Percentiles rank a stretch among this genome's conserved stretches.
phyloP scores from a whole-genome alignment of 2,888 invertebrate species.

The Drosophila conformis region DNA sequence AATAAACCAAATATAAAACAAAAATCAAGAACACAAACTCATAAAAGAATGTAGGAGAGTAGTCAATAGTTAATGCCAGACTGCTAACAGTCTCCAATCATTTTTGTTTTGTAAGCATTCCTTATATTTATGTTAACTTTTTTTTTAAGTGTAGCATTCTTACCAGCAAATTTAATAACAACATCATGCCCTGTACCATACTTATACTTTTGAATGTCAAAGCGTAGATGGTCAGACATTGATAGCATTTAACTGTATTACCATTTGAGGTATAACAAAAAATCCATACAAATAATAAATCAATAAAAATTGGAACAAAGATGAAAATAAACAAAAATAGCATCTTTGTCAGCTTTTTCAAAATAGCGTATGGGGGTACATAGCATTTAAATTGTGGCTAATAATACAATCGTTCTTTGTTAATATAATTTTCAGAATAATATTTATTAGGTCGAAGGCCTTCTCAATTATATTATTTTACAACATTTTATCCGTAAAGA shows the following conservation, averaged over 20 bases:
- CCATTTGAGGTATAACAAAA: neutral
- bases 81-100: neutral
- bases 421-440: neutral
- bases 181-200: constrained; percentile 2
- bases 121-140: neutral
- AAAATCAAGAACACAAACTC: neutral
- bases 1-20: neutral
- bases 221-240: neutral
- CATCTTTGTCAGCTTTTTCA: neutral
- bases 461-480: neutral
- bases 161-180: constrained; percentile 30
- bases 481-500: neutral
- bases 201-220: constrained; percentile 6
- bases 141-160: constrained; percentile 25
- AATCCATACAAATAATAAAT: neutral
- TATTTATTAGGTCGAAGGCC: neutral
- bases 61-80: neutral
- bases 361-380: neutral
- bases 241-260: neutral
- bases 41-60: neutral
- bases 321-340: neutral
- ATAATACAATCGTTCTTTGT: neutral
- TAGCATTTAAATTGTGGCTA: neutral
- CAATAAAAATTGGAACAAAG: neutral
- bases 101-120: neutral